Conservation (phyloP, 2,113 vertebrate genomes). For the Neomonachus schauinslandi region DNA sequence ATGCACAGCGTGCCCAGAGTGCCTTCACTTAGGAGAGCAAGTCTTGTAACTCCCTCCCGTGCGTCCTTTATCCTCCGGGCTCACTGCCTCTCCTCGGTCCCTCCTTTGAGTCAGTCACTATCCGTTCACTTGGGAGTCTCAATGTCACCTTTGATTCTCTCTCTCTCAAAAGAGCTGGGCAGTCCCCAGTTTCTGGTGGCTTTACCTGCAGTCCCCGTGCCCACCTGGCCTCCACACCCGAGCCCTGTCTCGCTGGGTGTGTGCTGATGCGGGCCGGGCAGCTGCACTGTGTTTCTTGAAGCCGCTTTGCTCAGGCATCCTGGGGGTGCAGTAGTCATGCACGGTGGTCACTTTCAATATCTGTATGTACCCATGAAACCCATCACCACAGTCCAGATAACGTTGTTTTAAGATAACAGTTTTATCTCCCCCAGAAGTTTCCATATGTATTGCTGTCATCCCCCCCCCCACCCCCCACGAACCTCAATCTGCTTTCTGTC, state of each 20-base stretch:
- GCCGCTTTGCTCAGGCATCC: not conserved
- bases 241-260: no score
- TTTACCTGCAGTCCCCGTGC: no score
- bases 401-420: not conserved
- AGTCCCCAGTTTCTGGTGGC: not conserved
- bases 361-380: not conserved
- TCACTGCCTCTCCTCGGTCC: not conserved
- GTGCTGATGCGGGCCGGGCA: not conserved
- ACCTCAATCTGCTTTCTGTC: not conserved
- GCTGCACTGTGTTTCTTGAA: no score
- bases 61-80: not conserved
- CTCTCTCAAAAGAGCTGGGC: not conserved
- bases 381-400: not conserved
- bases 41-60: rapidly evolving
- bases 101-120: not conserved
- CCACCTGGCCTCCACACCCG: not conserved
- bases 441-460: not conserved
- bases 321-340: not conserved
- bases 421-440: not conserved
- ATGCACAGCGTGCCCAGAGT: not conserved
- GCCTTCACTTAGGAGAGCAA: not conserved
- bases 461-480: no score
- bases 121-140: not conserved
- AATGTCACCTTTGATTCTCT: not conserved
- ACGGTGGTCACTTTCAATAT: not conserved